These are phyloP conservation scores for Edolisoma coerulescens DNA, from an alignment of 2,113 vertebrate genomes.

Conservation along the genomic window DNA sequence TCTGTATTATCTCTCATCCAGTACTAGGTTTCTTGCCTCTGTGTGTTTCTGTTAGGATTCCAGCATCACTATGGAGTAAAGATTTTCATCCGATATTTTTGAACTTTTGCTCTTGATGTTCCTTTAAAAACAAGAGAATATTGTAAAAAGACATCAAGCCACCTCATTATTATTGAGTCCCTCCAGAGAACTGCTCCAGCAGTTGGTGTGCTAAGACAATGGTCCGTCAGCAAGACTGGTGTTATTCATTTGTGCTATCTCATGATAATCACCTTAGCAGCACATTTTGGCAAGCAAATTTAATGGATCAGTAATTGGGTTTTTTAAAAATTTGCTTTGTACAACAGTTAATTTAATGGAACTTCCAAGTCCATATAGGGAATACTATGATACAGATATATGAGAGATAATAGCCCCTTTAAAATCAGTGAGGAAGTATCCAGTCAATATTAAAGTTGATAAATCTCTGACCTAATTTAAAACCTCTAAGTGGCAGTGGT, in stretches of 20 bases:
- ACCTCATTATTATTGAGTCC: neutral
- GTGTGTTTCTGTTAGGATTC: neutral
- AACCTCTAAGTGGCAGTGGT: neutral
- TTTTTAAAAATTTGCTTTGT: neutral
- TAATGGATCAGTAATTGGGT: neutral
- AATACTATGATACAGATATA: neutral
- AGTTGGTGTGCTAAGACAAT: neutral
- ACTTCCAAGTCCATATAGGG: neutral
- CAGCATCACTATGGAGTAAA: neutral
- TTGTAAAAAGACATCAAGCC: neutral
- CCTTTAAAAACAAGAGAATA: neutral
- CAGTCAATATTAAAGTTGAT: neutral
- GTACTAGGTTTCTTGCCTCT: neutral
- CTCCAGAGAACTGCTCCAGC: neutral
- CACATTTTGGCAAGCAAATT: neutral
- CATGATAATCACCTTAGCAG: rapidly evolving
- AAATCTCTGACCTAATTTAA: neutral
- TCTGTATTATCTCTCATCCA: neutral
- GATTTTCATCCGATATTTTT: neutral
- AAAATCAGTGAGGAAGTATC: neutral
- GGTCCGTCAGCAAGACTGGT: neutral
- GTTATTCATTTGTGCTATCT: neutral
- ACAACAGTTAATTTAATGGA: neutral
- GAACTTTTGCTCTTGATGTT: neutral
- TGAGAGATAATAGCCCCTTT: neutral